Evolutionary conservation across 2,113 vertebrate genomes (phyloP), one percentile per base, ranked within the genome.

Genomic region (Oceanites oceanicus): DNA sequence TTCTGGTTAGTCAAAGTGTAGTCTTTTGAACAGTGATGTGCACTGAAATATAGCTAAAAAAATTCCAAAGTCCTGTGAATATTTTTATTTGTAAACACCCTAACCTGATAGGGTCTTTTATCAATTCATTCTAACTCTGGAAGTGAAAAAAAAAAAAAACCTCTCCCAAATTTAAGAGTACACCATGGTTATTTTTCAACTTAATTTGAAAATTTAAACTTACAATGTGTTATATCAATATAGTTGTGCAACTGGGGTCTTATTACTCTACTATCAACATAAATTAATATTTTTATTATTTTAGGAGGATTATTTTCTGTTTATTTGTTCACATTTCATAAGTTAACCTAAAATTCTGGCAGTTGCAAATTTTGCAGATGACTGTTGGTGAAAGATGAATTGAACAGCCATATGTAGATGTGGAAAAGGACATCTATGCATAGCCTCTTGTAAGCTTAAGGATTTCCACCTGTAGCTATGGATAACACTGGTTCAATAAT

Each of bases 121-220:
- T 5, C 11, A 56, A 8, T 4, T 16, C 0, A 1, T 72, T 59
- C 2, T 55, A 20, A n/a, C n/a, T 55, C n/a, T 50, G 11, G 5
- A 45, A 58, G 50, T 34, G 32, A 20, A 58, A 56, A 49, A 50
- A 15, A 2, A 27, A 50, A 18, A 23, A 52, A 10, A 17, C 0
- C 2, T 20, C 3, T 50, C 26, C 1, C 6, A 55, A 67, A 65
- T 73, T 80, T 52, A 11, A 1, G 13, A 84, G 3, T 4, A 29
- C 3, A 29, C 5, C 3, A 3, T 50, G 25, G 13, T 8, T 68
- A 45, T 18, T 84, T 73, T 73, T 42, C 22, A 59, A 2, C 12
- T 13, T 45, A 36, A 32, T 42, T 47, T 67, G 13, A 67, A 68
- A 59, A 40, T 9, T 53, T 11, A 67, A 79, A 30, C 7, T 59